Evolutionary conservation across 2,888 invertebrate species (phyloP).

Genomic region (Synanthedon vespiformis): DNA sequence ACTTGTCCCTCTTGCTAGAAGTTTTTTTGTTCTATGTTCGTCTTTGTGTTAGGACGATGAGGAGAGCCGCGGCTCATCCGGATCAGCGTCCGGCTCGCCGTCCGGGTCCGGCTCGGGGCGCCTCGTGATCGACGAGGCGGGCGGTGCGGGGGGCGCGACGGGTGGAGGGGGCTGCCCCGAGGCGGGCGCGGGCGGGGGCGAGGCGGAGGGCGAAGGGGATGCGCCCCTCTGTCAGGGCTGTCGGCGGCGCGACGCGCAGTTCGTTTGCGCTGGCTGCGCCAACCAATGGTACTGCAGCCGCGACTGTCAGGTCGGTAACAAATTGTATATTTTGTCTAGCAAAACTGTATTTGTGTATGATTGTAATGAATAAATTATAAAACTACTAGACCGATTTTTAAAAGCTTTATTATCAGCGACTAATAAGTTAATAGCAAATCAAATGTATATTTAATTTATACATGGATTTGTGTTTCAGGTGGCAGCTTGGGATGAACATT

Average conservation of each 20-base stretch:
- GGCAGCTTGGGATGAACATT: slow-evolving; percentile 89
- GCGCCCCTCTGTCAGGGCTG: slow-evolving; percentile 89
- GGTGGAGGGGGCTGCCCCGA: slow-evolving; percentile 17
- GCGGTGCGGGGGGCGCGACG: slow-evolving; percentile 31
- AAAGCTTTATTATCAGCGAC: too few relatives aligned
- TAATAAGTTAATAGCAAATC: too few relatives aligned
- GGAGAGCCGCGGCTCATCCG: slow-evolving; percentile 69
- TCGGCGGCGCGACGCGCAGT: slow-evolving; percentile 83
- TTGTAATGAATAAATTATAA: too few relatives aligned
- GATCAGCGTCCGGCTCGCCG: slow-evolving; percentile 38
- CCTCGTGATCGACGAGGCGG: slow-evolving; percentile 51
- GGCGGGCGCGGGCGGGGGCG: slow-evolving; percentile 42
- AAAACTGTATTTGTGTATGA: too few relatives aligned
- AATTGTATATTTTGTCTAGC: too few relatives aligned
- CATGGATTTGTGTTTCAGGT: slow-evolving; percentile 69
- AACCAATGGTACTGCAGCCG: slow-evolving; percentile 96
- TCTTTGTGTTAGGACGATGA: slow-evolving; percentile 66
- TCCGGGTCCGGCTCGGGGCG: slow-evolving; percentile 28
- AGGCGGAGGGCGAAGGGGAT: slow-evolving; percentile 46
- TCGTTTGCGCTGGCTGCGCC: slow-evolving; percentile 90
- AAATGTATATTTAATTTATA: background rate
- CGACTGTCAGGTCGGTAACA: slow-evolving; percentile 82
- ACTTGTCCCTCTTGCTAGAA: too few relatives aligned
- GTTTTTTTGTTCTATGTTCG: background rate
- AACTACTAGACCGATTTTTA: too few relatives aligned